Base-by-base conservation (phyloP, 2,797 vertebrate genomes). In the Pangasius larnaudii region DNA sequence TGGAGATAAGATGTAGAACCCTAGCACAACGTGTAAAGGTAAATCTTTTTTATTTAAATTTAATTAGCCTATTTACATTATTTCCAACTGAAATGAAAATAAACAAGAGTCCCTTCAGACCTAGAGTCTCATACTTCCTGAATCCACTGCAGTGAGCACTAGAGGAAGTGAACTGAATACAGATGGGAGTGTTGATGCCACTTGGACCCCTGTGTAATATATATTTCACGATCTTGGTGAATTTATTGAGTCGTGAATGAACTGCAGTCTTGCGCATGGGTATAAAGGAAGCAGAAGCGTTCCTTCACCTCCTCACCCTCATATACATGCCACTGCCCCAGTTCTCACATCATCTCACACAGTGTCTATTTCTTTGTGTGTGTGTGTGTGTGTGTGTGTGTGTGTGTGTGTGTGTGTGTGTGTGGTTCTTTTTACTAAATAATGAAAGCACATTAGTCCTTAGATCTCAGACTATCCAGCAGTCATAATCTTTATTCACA, bases 141-240 rank as follows among this genome's bases (percentile, higher is more conserved):
- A 51, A 67, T 83, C 27, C 16, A 22, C 81, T 83, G 81, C 81
- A 67, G 61, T 83, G 61, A 65, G 59, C 80, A 65, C 27, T 1
- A 30, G 39, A 83, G 42, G 27, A 65, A 2, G 81, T 67, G 81
- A 65, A 49, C 81, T 67, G 81, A 83, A 83, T 83, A 83, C 81
- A 83, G 61, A 83, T 83, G 59, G 81, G 80, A 65, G 59, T 5
- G 61, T 67, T 11, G 59, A 67, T 51, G 81, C 61, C 81, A 65
- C 81, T 30, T 67, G 81, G 81, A 83, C 61, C 61, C 19, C 59
- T 83, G 81, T 33, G 81, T 67, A 67, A 83, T 83, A 83, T 83
- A 83, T 83, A 83, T 83, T 83, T 83, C 61, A 83, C 11, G 61
- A 65, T 83, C 61, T 67, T 22, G 39, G 59, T 27, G 42, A 83